Percentiles rank a stretch among this genome's conserved stretches.
phyloP scores from a whole-genome alignment of 2,113 vertebrate genomes.

The Agapornis roseicollis region DNA sequence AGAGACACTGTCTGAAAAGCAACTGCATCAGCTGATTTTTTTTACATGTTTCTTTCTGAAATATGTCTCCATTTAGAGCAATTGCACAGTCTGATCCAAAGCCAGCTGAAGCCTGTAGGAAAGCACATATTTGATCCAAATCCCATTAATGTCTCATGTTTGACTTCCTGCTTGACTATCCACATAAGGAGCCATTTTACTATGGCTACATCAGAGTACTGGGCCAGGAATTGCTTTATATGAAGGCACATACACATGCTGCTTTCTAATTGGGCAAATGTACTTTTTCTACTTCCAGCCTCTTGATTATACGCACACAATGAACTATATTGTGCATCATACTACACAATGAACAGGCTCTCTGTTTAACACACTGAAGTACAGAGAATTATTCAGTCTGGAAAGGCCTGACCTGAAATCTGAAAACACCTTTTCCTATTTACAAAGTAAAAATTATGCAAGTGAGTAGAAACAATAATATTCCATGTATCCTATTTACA shows the following conservation, averaged over 20 bases:
- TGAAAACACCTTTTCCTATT: not conserved
- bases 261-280: not conserved
- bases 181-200: not conserved
- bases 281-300: not conserved
- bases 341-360: not conserved
- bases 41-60: not conserved
- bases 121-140: not conserved
- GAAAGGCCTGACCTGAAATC: not conserved
- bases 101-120: not conserved
- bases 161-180: not conserved
- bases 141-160: not conserved
- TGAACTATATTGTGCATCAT: not conserved
- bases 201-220: not conserved
- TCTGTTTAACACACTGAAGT: not conserved
- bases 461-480: not conserved
- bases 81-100: not conserved
- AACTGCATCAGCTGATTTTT: not conserved
- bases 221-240: not conserved
- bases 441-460: not conserved
- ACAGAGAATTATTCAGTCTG: not conserved
- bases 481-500: not conserved
- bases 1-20: not conserved
- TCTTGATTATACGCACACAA: not conserved
- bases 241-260: not conserved
- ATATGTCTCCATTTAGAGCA: not conserved